Evolutionary conservation across 2,888 invertebrate species (phyloP).

Genomic region (Drosophila mettleri): DNA sequence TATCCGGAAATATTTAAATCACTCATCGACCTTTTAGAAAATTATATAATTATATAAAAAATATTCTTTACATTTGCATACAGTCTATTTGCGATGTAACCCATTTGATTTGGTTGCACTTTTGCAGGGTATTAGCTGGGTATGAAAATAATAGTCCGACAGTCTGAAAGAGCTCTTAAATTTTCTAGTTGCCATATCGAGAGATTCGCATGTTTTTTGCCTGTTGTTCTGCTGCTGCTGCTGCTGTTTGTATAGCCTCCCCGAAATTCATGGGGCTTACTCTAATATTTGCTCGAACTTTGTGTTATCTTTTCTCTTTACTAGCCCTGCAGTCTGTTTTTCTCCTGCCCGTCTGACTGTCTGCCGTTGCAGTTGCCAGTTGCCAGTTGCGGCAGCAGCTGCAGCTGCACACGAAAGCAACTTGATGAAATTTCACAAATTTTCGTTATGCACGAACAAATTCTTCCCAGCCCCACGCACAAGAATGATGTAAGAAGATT

Average conservation of each 20-base stretch:
- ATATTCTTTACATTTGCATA: no score
- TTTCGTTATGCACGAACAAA: slow-evolving; percentile 9
- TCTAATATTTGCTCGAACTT: slow-evolving; percentile 37
- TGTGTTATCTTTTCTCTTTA: slow-evolving; percentile 9
- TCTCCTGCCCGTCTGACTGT: background rate
- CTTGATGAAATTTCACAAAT: slow-evolving; percentile 39
- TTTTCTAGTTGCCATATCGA: slow-evolving; percentile 29
- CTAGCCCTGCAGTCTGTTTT: slow-evolving; percentile 5
- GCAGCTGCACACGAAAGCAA: slow-evolving; percentile 2
- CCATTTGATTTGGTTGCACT: background rate
- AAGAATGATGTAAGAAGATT: background rate
- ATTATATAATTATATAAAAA: background rate
- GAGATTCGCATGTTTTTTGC: slow-evolving; percentile 17
- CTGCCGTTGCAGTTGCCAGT: slow-evolving; percentile 15
- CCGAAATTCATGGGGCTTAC: slow-evolving; percentile 22
- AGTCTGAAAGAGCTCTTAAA: slow-evolving; percentile 24
- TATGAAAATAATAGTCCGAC: slow-evolving; percentile 16
- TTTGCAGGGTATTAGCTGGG: slow-evolving; percentile 6
- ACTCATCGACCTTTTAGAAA: background rate
- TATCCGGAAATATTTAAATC: background rate
- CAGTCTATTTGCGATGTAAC: background rate
- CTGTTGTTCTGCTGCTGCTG: slow-evolving; percentile 15
- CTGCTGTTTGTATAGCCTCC: slow-evolving; percentile 19
- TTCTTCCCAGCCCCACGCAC: background rate
- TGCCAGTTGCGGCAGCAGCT: slow-evolving; percentile 25